Conservation (phyloP, 92 coral and sea anemone genomes). For the Actinernus sp. region DNA sequence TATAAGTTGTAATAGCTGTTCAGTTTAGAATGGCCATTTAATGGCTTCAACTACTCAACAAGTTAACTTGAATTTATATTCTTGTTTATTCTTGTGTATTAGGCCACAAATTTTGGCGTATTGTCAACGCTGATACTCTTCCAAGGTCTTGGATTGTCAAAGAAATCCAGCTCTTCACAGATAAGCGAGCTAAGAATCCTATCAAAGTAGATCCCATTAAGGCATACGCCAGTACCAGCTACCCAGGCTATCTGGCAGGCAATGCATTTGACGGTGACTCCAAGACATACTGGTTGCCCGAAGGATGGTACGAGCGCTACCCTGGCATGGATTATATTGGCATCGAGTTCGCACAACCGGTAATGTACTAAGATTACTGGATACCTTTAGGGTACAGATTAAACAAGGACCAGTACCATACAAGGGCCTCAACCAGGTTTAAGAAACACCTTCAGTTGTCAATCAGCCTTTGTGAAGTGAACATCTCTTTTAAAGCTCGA, state of each 20-base stretch:
- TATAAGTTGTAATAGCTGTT: too few species aligned
- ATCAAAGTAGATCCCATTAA: slow-evolving; percentile 40
- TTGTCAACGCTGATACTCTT: slow-evolving; percentile 74
- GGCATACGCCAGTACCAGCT: slow-evolving; percentile 89
- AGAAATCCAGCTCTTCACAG: slow-evolving; percentile 72
- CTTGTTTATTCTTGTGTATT: not conserved
- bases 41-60: not conserved
- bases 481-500: too few species aligned
- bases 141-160: slow-evolving; percentile 87
- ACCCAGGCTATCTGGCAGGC: slow-evolving; percentile 80
- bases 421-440: too few species aligned
- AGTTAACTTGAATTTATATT: not conserved
- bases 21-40: too few species aligned
- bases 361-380: slow-evolving; percentile 10
- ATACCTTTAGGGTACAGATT: too few species aligned
- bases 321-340: slow-evolving; percentile 93
- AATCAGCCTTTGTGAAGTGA: too few species aligned
- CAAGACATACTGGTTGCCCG: slow-evolving; percentile 92
- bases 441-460: too few species aligned
- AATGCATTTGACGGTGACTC: slow-evolving; percentile 81
- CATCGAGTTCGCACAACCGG: slow-evolving; percentile 79
- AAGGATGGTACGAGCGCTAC: slow-evolving; percentile 91
- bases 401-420: too few species aligned
- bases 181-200: slow-evolving; percentile 64
- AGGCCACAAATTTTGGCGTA: slow-evolving; percentile 90